Evolutionary conservation across 2,797 vertebrate genomes (phyloP).

Genomic region (Helicolenus hilgendorfi): DNA sequence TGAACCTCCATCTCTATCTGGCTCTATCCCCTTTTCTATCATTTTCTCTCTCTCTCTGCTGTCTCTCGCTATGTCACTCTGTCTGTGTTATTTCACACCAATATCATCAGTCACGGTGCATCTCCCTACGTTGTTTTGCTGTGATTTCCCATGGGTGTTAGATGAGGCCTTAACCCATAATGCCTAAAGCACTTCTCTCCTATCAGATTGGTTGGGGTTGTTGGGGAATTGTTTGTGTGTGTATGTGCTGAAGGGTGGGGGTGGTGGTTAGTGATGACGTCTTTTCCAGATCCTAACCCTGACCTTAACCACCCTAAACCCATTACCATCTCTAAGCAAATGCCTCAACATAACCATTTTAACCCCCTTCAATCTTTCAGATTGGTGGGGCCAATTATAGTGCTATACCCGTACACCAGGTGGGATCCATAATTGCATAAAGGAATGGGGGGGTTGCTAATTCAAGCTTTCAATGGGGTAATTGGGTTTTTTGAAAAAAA

Average conservation of each 20-base stretch:
- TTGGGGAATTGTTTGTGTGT: conserved; percentile 55
- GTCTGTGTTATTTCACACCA: conserved; percentile 75
- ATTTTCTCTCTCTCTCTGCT: conserved; percentile 24
- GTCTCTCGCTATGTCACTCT: conserved; percentile 21
- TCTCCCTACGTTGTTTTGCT: conserved; percentile 81
- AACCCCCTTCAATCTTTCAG: conserved; percentile 32
- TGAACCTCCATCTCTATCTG: conserved; percentile 33
- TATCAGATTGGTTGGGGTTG: conserved; percentile 75
- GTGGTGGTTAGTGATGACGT: conserved; percentile 47
- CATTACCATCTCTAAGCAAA: conserved; percentile 67
- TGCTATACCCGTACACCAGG: conserved; percentile 13
- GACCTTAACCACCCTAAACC: conserved; percentile 60
- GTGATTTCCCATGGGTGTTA: conserved; percentile 84
- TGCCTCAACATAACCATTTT: conserved; percentile 53
- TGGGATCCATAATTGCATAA: conserved; percentile 37
- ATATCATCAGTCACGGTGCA: conserved; percentile 84
- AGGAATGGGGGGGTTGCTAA: conserved; percentile 16
- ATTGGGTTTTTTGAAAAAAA: conserved; percentile 23
- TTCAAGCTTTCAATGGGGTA: conserved; percentile 34
- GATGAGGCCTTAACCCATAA: conserved; percentile 82
- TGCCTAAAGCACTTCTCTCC: conserved; percentile 76
- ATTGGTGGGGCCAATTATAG: conserved; percentile 57
- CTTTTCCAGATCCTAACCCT: conserved; percentile 50
- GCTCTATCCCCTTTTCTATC: conserved; percentile 30
- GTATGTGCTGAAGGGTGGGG: not conserved